phyloP scores from a whole-genome alignment of 2,888 invertebrate species.

The Gari tellinella region DNA sequence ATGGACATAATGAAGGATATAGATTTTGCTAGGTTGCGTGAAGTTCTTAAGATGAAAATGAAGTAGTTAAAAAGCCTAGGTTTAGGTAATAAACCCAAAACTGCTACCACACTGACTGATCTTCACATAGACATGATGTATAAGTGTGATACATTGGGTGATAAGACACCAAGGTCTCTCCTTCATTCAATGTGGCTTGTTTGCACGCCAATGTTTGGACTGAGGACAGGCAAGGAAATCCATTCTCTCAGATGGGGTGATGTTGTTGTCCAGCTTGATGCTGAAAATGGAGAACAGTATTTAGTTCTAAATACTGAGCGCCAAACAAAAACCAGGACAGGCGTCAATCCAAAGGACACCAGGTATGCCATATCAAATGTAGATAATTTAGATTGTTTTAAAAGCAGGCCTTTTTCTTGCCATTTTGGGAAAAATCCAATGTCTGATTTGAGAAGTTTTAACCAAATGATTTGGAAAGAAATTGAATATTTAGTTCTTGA shows the following conservation, averaged over 20 bases:
- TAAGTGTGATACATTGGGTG: constrained; percentile 3
- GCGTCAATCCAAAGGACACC: constrained; percentile 28
- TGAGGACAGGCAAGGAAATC: constrained; percentile 28
- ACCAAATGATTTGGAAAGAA: no score
- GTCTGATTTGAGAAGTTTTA: no score
- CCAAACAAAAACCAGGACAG: constrained; percentile 42
- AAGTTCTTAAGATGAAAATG: no score
- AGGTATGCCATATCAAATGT: constrained; percentile 18
- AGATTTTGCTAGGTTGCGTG: no score
- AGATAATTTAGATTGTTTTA: no score
- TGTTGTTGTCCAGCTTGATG: constrained; percentile 29
- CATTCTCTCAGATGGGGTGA: constrained; percentile 35
- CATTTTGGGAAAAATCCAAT: no score
- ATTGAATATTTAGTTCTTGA: no score
- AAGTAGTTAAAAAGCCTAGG: constrained; percentile 63
- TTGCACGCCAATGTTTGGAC: constrained; percentile 38
- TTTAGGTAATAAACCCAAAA: constrained; percentile 62
- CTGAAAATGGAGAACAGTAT: constrained; percentile 37
- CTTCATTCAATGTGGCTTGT: constrained; percentile 33
- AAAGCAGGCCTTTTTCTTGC: no score
- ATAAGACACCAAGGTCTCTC: constrained; percentile 16
- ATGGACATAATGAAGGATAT: no score
- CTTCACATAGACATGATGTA: neutral
- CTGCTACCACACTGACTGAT: constrained; percentile 6
- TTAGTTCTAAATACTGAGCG: constrained; percentile 18